Percentiles rank a stretch among this genome's conserved stretches.
phyloP scores from a whole-genome alignment of 2,113 vertebrate genomes.

The Protobothrops flavoviridis region DNA sequence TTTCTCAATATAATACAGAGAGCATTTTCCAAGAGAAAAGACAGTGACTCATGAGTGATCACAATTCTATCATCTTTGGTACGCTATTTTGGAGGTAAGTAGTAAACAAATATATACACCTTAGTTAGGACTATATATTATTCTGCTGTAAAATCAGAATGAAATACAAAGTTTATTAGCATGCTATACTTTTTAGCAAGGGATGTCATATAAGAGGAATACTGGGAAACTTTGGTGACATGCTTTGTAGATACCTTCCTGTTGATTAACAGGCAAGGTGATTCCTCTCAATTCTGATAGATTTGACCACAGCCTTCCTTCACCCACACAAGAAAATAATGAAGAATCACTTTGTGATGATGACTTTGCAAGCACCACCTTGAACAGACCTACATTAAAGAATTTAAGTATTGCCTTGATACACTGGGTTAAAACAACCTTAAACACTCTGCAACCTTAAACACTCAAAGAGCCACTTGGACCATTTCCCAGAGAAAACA shows the following conservation, averaged over 20 bases:
- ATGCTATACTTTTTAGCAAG: neutral
- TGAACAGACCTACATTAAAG: neutral
- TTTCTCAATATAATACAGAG: neutral
- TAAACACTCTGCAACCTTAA: no score
- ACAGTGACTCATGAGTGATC: neutral
- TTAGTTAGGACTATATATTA: neutral
- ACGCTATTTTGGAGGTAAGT: neutral
- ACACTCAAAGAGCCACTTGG: no score
- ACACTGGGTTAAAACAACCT: no score
- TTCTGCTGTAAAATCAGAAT: neutral
- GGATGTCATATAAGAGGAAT: neutral
- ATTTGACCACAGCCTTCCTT: neutral
- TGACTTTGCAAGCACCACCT: neutral
- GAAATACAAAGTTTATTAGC: neutral
- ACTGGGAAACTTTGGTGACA: neutral
- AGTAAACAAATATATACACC: neutral
- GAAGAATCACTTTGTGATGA: neutral
- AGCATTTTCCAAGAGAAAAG: neutral
- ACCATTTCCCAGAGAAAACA: no score
- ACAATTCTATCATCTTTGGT: neutral
- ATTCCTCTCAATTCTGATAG: neutral
- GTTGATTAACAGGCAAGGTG: neutral
- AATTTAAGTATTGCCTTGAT: neutral
- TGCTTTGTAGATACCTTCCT: neutral
- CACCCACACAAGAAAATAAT: neutral